Percentiles rank a stretch among this genome's conserved stretches.
These are phyloP conservation scores for Mactromeris polynyma DNA, from an alignment of 2,888 invertebrate genomes.

Conservation along the genomic window DNA sequence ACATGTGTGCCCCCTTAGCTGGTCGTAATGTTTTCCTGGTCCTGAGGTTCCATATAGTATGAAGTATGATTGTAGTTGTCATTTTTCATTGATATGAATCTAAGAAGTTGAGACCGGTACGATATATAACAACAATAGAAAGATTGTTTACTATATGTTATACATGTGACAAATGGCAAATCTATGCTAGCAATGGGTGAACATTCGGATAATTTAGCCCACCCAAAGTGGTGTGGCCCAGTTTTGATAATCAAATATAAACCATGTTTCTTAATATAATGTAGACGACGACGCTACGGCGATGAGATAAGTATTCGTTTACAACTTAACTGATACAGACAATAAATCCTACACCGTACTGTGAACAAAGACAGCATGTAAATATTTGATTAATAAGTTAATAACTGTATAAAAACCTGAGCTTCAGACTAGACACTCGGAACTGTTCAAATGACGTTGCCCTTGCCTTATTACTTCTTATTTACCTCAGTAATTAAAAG, in stretches of 20 bases:
- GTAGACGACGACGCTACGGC: background rate
- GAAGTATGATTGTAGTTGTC: background rate
- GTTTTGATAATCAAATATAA: background rate
- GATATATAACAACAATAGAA: too few relatives aligned
- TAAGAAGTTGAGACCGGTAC: background rate
- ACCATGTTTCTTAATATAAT: background rate
- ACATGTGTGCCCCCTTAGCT: too few relatives aligned
- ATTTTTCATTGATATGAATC: background rate
- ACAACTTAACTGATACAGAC: background rate
- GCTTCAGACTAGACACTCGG: background rate
- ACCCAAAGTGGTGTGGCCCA: background rate
- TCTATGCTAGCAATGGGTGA: background rate
- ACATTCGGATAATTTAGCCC: background rate
- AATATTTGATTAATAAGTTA: background rate
- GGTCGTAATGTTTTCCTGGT: too few relatives aligned
- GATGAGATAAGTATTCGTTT: background rate
- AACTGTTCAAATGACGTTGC: background rate
- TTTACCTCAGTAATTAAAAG: background rate
- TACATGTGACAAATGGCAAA: too few relatives aligned
- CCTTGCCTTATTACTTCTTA: background rate
- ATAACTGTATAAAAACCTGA: background rate
- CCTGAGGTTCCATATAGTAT: too few relatives aligned
- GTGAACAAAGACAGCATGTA: background rate
- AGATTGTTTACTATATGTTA: too few relatives aligned
- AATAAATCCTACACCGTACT: background rate